Base-by-base conservation (phyloP, 1,140 invertebrate species). In the Neotoxoptera formosana region DNA sequence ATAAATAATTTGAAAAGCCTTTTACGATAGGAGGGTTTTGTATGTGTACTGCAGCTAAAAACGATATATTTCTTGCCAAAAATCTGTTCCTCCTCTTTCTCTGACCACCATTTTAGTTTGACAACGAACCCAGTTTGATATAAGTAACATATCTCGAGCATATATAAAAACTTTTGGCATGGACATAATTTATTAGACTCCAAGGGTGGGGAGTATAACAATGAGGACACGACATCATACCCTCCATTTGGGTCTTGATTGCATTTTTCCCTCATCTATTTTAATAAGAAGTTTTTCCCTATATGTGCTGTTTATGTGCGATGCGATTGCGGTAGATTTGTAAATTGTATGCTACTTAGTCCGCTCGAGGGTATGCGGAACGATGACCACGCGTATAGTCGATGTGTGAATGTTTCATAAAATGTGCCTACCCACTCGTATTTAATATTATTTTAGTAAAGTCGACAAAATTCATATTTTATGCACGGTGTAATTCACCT, bases 1-100 rank as follows among this genome's bases (percentile, higher is more conserved):
- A 93, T 93, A 93, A 93, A 93, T 93, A 93, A 93, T 93, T 93
- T 93, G 81, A 84, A 93, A 93, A 93, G 91, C 81, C 76, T 86
- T 83, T 84, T 84, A 86, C 47, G 81, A 67, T 51, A 30, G 9
- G 48, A 86, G 91, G 76, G 91, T 83, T 83, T 51, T 51, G 67
- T 91, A 76, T 53, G 76, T 92, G 76, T 11, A 84, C 91, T 93
- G 91, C n/a, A n/a, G n/a, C 56, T 93, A 93, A 93, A 93, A 56
- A 83, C 91, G 91, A 86, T 93, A 93, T 84, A 93, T 93, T 86
- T 84, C 91, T 93, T 56, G 20, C 17, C 45, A 36, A 45, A 93
- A 81, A 93, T 86, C 67, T 84, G 34, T 93, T 84, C 51, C 48
- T 81, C 67, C 48, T 83, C 41, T 56, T 90, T 67, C 56, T 36